Base-by-base conservation (phyloP, 2,797 vertebrate genomes). In the Natrix natrix region DNA sequence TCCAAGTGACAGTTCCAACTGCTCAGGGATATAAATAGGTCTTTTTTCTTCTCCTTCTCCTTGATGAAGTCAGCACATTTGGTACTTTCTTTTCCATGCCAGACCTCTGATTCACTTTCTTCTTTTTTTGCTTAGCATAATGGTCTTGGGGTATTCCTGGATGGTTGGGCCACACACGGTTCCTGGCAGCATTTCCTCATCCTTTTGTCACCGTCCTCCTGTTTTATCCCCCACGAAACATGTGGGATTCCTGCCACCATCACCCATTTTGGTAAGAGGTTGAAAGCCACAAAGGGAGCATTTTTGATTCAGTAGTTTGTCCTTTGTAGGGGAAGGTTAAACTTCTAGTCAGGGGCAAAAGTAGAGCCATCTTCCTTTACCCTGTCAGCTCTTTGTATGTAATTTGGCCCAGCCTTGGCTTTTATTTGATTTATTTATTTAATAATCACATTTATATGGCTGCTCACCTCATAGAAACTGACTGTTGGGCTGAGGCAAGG, bases 11-110 rank as follows among this genome's bases (percentile, higher is more conserved):
- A 17, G 66, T 91, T 91, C 93, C 59, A 83, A 17, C 93, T 93
- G 87, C 63, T 56, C 26, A 20, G 37, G 20, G 32, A 86, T 93
- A 93, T 93, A 89, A 93, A 93, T 91, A 93, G 90, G 43, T 52
- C n/a, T 66, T 57, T 48, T 86, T 32, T 26, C 5, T 89, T 57
- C n/a, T 86, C 91, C n/a, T 52, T n/a, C 86, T 48, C 57, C 37
- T 83, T 89, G 57, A 88, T 66, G 55, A 91, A 91, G 17, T 91
- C 26, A 54, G 57, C 87, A 89, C 66, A 89, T 63, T 91, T 66
- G 57, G 57, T 66, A 57, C 74, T 56, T 89, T 91, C 69, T 83
- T 86, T 89, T 52, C 66, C 26, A 10, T 20, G 69, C 86, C 87
- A 86, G 90, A 66, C 56, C 90, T n/a, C 56, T 93, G 90, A 91